A percentile compares a stretch with the other conserved stretches of the same genome.
Conservation (phyloP, 1,140 invertebrate genomes). For the Proctacanthus coquilletti region DNA sequence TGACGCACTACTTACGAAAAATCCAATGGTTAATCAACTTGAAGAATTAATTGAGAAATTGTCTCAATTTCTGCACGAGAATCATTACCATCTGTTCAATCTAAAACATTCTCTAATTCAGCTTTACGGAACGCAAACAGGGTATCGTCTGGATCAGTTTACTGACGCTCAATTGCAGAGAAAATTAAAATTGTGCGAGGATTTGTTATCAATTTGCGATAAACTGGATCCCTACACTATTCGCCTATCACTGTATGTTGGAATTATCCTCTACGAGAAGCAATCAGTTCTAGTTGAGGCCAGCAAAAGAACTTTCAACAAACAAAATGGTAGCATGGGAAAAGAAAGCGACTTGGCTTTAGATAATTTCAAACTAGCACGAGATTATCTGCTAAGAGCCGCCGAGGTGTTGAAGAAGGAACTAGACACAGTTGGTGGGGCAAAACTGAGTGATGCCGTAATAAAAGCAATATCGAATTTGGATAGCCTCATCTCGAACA, state of each 20-base stretch:
- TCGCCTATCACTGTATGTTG: conserved; percentile 50
- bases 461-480: conserved; percentile 13
- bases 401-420: conserved; percentile 16
- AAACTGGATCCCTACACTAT: conserved; percentile 52
- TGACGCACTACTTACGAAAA: conserved; percentile 42
- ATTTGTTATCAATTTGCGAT: conserved; percentile 44
- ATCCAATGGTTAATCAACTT: conserved; percentile 38
- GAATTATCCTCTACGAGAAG: conserved; percentile 54
- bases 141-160: conserved; percentile 36
- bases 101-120: conserved; percentile 67
- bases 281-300: conserved; percentile 38
- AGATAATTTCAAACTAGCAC: conserved; percentile 3
- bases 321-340: too few species aligned
- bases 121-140: conserved; percentile 49
- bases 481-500: conserved; percentile 10
- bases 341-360: too few species aligned
- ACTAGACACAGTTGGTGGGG: conserved; percentile 19
- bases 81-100: conserved; percentile 66
- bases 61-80: conserved; percentile 52
- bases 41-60: conserved; percentile 46
- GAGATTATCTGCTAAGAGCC: conserved; percentile 6
- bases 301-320: conserved; percentile 28
- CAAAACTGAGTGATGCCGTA: conserved; percentile 18
- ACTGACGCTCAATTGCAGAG: conserved; percentile 40
- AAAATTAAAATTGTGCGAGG: conserved; percentile 49